Evolutionary conservation across 2,888 invertebrate species (phyloP).

Genomic region (Sinotaia quadrata): DNA sequence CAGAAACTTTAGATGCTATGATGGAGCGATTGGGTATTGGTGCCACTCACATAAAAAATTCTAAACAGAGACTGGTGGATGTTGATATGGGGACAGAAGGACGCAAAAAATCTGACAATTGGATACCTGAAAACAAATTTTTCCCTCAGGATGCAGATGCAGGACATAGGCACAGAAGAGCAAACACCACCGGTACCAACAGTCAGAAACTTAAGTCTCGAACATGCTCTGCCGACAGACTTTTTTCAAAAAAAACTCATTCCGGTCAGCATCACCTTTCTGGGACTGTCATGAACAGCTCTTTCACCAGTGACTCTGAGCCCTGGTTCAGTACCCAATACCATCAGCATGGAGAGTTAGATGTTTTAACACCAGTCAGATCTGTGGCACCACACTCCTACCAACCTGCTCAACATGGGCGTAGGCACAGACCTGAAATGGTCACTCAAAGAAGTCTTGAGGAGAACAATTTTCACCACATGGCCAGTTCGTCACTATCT

Average conservation of each 20-base stretch:
- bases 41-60: background rate
- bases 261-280: background rate
- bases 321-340: no score
- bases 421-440: background rate
- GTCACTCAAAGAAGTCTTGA: constrained; percentile 12
- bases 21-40: constrained; percentile 11
- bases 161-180: no score
- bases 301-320: background rate
- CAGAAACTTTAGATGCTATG: constrained; percentile 16
- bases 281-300: background rate
- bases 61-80: background rate
- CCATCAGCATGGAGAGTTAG: no score
- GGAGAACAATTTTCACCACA: background rate
- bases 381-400: background rate
- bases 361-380: background rate
- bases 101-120: background rate
- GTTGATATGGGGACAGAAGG: background rate
- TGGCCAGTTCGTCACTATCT: background rate
- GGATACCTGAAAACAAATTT: no score
- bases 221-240: constrained; percentile 6
- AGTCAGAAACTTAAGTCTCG: constrained; percentile 4
- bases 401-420: background rate
- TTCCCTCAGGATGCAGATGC: no score
- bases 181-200: no score
- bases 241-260: background rate